Percentiles rank a stretch among this genome's conserved stretches.
phyloP scores from a whole-genome alignment of 2,888 invertebrate species.

The Drosophila neonasuta region DNA sequence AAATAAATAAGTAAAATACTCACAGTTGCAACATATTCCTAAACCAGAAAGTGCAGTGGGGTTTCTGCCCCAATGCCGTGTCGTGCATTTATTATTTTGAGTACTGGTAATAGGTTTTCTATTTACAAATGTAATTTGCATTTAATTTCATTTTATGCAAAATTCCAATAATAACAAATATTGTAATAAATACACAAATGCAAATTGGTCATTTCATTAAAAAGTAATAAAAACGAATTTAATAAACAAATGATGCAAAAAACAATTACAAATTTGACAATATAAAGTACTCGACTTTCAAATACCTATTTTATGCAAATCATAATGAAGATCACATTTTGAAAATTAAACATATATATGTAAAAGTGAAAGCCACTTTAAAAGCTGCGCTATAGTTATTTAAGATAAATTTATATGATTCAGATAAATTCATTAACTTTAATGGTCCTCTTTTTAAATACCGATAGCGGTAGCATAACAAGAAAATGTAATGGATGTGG shows the following conservation, averaged over 20 bases:
- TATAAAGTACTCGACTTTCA: background rate
- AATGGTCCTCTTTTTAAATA: background rate
- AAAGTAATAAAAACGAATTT: slow-evolving; percentile 44
- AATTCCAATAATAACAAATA: slow-evolving; percentile 37
- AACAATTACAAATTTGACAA: background rate
- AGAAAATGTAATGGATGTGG: background rate
- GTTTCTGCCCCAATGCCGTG: slow-evolving; percentile 34
- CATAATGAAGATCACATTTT: too few species aligned
- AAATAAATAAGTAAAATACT: slow-evolving; percentile 6
- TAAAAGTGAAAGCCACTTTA: too few species aligned
- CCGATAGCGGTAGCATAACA: background rate
- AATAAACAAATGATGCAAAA: slow-evolving; percentile 25
- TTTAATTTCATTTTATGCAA: slow-evolving; percentile 56
- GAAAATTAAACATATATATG: background rate
- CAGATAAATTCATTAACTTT: background rate
- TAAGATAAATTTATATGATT: background rate
- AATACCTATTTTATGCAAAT: background rate
- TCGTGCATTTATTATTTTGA: slow-evolving; percentile 26
- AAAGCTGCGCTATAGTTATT: too few species aligned
- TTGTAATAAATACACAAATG: slow-evolving; percentile 41
- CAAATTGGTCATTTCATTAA: slow-evolving; percentile 53
- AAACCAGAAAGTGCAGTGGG: slow-evolving; percentile 38
- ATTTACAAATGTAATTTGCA: slow-evolving; percentile 54
- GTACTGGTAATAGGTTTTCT: slow-evolving; percentile 14
- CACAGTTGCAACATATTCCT: background rate